Evolutionary conservation across 1,140 invertebrate genomes (phyloP).

Genomic region (Rhyacophila brunnea): DNA sequence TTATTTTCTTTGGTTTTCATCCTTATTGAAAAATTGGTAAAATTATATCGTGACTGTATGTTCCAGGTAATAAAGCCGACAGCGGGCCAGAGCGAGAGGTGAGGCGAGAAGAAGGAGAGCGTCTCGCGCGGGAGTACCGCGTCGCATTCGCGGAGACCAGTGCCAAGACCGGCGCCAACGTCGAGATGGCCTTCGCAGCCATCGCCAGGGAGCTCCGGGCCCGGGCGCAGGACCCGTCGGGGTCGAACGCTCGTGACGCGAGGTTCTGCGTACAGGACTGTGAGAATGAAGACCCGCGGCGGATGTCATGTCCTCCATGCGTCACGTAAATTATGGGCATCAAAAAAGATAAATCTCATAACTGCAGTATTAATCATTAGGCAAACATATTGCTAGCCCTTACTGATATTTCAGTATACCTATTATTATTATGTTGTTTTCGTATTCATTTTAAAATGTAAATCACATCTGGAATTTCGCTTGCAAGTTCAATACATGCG

Average conservation of each 20-base stretch:
- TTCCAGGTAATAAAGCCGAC: constrained; percentile 81
- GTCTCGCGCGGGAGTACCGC: constrained; percentile 77
- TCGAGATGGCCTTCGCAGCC: constrained; percentile 77
- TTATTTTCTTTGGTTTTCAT: too few relatives aligned
- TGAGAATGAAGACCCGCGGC: constrained; percentile 19
- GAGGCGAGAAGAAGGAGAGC: constrained; percentile 76
- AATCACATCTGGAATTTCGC: too few relatives aligned
- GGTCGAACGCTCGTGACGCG: constrained; percentile 13
- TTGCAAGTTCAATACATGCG: too few relatives aligned
- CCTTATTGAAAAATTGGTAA: too few relatives aligned
- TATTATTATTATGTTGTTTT: too few relatives aligned
- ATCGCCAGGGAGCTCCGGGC: constrained; percentile 63
- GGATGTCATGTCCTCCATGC: constrained; percentile 25
- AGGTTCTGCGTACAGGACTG: constrained; percentile 31
- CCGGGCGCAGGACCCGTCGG: constrained; percentile 1
- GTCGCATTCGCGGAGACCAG: constrained; percentile 87
- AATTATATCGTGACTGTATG: too few relatives aligned
- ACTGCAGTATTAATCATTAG: too few relatives aligned
- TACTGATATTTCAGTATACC: too few relatives aligned
- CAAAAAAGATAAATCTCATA: too few relatives aligned
- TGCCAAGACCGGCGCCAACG: constrained; percentile 82
- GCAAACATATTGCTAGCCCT: too few relatives aligned
- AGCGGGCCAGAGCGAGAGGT: constrained; percentile 70
- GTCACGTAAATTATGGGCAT: constrained; percentile 18
- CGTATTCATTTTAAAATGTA: too few relatives aligned